Conservation (phyloP, 30 jellyfish, hydroid and myxozoan species). For the Aurelia coerulea region DNA sequence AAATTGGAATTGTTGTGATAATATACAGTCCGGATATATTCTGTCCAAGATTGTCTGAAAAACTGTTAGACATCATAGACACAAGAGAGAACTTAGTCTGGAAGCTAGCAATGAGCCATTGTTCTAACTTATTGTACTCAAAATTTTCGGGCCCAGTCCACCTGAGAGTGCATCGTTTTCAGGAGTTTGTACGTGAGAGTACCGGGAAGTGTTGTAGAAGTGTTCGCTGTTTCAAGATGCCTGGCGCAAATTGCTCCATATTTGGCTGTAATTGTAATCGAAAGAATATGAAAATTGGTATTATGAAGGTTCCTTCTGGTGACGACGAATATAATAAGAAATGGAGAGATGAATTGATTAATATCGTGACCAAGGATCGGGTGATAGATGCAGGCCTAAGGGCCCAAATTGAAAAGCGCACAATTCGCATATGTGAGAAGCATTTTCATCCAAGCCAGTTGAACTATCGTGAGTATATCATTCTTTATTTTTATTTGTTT, state of each 20-base stretch:
- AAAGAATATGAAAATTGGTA: slow-evolving; percentile 25
- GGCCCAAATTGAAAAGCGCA: slow-evolving; percentile 48
- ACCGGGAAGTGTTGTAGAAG: background rate
- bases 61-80: too few species aligned
- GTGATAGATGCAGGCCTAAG: slow-evolving; percentile 56
- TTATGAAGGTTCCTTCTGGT: slow-evolving; percentile 66
- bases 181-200: background rate
- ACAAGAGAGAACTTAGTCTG: slow-evolving; percentile 1
- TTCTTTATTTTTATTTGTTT: background rate
- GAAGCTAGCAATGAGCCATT: slow-evolving; percentile 27
- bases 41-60: too few species aligned
- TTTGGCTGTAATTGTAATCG: slow-evolving; percentile 57
- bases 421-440: slow-evolving; percentile 51
- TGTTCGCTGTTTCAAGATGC: slow-evolving; percentile 19
- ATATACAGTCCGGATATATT: too few species aligned
- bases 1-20: too few species aligned
- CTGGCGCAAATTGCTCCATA: slow-evolving; percentile 80
- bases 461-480: slow-evolving; percentile 30
- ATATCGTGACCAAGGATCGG: slow-evolving; percentile 60
- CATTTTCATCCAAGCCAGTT: slow-evolving; percentile 57
- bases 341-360: slow-evolving; percentile 65
- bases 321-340: slow-evolving; percentile 48
- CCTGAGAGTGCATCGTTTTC: slow-evolving; percentile 45
- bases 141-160: slow-evolving; percentile 47
- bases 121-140: slow-evolving; percentile 42